phyloP scores from a whole-genome alignment of 64 coral and sea anemone species.

The Actinia tenebrosa region DNA sequence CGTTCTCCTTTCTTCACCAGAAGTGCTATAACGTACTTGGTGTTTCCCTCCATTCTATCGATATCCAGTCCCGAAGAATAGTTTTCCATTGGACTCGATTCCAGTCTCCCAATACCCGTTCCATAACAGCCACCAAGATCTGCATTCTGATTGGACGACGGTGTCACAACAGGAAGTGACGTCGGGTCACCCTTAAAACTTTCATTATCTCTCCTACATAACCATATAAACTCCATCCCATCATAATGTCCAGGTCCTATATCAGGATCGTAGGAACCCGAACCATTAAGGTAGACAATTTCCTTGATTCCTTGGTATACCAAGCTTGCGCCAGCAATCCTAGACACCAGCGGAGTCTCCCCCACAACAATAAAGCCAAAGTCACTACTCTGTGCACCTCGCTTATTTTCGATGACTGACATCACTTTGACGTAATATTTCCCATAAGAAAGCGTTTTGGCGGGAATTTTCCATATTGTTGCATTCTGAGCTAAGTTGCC shows the following conservation, averaged over 20 bases:
- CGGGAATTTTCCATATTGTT: conserved; percentile 42
- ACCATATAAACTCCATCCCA: conserved; percentile 67
- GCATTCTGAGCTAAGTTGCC: not conserved
- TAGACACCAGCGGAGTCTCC: conserved; percentile 50
- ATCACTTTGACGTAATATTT: conserved; percentile 57
- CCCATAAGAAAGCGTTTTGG: conserved; percentile 35
- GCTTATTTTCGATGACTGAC: conserved; percentile 24
- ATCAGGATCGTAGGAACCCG: conserved; percentile 64
- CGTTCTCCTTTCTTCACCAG: conserved; percentile 40
- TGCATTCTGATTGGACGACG: not conserved
- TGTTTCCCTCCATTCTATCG: conserved; percentile 71
- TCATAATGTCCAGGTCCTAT: conserved; percentile 50
- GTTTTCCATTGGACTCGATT: not conserved
- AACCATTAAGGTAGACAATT: conserved; percentile 41
- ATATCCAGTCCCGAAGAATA: conserved; percentile 45
- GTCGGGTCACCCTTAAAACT: conserved; percentile 32
- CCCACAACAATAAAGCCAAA: conserved; percentile 57
- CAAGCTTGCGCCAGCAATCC: conserved; percentile 28
- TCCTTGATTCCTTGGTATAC: conserved; percentile 49
- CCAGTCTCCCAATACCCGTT: conserved; percentile 63
- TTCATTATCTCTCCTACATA: conserved; percentile 63
- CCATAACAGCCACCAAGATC: conserved; percentile 76
- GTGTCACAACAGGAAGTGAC: conserved; percentile 37
- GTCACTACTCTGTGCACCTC: conserved; percentile 18
- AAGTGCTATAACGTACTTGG: conserved; percentile 42